Base-by-base conservation (phyloP, 2,797 vertebrate species). In the Poecile montanus region DNA sequence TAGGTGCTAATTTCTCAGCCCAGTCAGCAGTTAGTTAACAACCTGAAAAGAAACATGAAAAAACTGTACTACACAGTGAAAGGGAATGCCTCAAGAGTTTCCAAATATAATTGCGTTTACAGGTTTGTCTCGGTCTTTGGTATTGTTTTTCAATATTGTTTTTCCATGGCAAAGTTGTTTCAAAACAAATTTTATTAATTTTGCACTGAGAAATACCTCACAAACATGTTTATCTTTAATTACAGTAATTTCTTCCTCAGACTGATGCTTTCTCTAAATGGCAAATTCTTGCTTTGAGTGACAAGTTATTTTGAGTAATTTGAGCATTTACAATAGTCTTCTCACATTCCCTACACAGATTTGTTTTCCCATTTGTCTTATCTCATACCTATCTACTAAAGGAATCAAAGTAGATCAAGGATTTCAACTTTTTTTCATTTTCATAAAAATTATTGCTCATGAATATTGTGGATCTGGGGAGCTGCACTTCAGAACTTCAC, bases 171-270 rank as follows among this genome's bases (percentile, higher is more conserved):
- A 62, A 92, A 89, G 25, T 74, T 82, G 57, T 81, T 91, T 68
- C 54, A 67, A 53, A 79, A 63, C 30, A 92, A 95, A 79, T 17
- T 26, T 85, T 12, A 30, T 23, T 88, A 66, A 11, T 94, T 91
- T 78, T 92, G n/a, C 57, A 66, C 50, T 47, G 67, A 94, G 54
- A 79, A 94, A 89, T 78, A 71, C 30, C 73, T 89, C 53, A 75
- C 32, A 82, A 66, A 20, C 17, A 50, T 6, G 19, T 74, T 91
- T 84, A 71, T 54, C 45, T 77, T 93, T 94, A 94, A 85, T 90
- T 81, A 88, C 44, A 67, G 80, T 54, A 76, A 89, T 91, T 95
- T 92, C 71, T 88, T 86, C 58, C 51, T 94, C 61, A 70, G 62
- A 77, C 19, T 82, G 57, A 75, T 77, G 36, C 7, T 62, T 82